These are phyloP conservation scores for Omphaloscelis lunosa DNA, from an alignment of 2,888 invertebrate species.

Conservation along the genomic window DNA sequence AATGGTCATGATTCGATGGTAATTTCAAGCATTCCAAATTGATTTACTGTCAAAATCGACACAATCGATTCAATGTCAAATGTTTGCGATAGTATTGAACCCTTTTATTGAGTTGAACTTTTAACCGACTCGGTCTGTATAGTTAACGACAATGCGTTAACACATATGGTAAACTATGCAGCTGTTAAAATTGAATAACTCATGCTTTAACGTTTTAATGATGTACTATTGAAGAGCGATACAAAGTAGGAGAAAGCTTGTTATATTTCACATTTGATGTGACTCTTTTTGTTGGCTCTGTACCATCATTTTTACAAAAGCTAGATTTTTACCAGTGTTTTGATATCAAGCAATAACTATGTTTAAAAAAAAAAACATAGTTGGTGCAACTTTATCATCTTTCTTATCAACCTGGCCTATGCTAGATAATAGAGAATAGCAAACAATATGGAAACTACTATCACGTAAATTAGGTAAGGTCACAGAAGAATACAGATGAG, in stretches of 20 bases:
- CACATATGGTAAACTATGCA: conserved; percentile 75
- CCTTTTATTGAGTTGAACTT: conserved; percentile 82
- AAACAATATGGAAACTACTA: conserved; percentile 23
- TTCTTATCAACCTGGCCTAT: background rate
- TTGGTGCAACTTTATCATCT: too few species aligned
- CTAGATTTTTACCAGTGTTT: too few species aligned
- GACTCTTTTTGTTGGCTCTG: background rate
- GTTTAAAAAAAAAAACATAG: too few species aligned
- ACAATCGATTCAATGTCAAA: conserved; percentile 85
- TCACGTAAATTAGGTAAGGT: conserved; percentile 24
- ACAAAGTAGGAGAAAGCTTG: conserved; percentile 45
- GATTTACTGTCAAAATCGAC: conserved; percentile 88
- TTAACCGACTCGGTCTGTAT: conserved; percentile 71
- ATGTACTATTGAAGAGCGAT: conserved; percentile 58
- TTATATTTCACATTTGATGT: conserved; percentile 1
- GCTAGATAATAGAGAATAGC: background rate
- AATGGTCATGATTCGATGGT: conserved; percentile 29
- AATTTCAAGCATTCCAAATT: conserved; percentile 81
- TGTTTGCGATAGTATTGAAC: conserved; percentile 83
- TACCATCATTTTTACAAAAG: background rate
- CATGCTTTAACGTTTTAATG: conserved; percentile 62
- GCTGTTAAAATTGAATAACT: conserved; percentile 69
- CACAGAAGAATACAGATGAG: too few species aligned
- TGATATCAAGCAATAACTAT: too few species aligned
- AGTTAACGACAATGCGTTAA: conserved; percentile 75